Base-by-base conservation (phyloP, 2,888 invertebrate species). In the Empis stercorea region DNA sequence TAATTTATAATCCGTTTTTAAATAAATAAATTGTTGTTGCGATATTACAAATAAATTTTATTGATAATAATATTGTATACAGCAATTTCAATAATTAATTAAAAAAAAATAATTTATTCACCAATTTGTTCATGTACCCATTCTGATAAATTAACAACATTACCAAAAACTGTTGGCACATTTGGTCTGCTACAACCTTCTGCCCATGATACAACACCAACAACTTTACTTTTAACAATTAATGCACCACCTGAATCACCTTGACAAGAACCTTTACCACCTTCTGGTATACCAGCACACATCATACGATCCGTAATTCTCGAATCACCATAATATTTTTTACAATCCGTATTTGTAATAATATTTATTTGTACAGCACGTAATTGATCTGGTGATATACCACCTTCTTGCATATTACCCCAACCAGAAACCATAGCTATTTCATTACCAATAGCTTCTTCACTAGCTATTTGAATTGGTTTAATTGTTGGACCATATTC, bases 311-410 rank as follows among this genome's bases (percentile, higher is more conserved):
- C 34, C 6, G 48, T 52, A 20, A 54, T 47, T 30, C 20, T 14
- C 11, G 13, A 3, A 16, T 16, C 11, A 14, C 20, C 27, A 51
- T 76, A 76, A 0, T 68, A 68, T 0, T 52, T 45, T 2, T 51
- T 53, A 49, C 76, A 77, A 0, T 57, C 54, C 0, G 55, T 48
- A 1, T 67, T 59, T 48, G 57, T 68, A 2, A 74, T 66, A 56
- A 71, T 71, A 0, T 70, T 65, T 1, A 76, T 64, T 13, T 63
- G 34, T 0, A 70, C 74, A 44, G 60, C 68, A 60, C 75, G 75
- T 3, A 68, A 54, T 11, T 38, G 11, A 13, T 38, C 43, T 23
- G 63, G 57, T 3, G 51, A 49, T 0, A 30, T 7, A 11, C 61
- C 63, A 16, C 57, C 59, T 54, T 57, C 49, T 60, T 14, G 16